Evolutionary conservation across 1,140 invertebrate genomes (phyloP), one percentile per base, ranked within the genome.

Genomic region (Drosophila kanapiae): DNA sequence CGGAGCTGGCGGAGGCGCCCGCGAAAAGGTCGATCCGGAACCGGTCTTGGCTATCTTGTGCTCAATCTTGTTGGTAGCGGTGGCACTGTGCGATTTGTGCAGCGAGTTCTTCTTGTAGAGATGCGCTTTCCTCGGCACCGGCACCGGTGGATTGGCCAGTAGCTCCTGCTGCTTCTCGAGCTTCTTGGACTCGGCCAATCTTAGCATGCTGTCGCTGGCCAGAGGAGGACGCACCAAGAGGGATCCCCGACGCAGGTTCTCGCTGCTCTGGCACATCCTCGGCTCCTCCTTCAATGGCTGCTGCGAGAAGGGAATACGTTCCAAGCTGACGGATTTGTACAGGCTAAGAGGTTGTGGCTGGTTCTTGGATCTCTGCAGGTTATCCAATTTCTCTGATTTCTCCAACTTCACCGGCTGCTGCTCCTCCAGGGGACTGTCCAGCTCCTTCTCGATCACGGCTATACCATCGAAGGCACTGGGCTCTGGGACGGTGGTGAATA

Each of bases 401-500:
- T 90, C 16, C 11, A 60, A 18, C 5, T 53, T 54, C 5, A 53
- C 29, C 4, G 58, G 7, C 5, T 35, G 51, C 45, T 90, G 53
- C 18, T 56, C 75, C 18, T 90, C 78, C 4, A 69, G 33, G 27
- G 86, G 82, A 68, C 86, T 82, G 40, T 87, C 85, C n/a, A 91
- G 42, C 16, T 81, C 80, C 57, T 84, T 82, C 33, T 84, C 87
- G 35, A 87, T 77, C 7, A 92, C 61, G 1, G 87, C 78, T 23
- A 92, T 69, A 47, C 91, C 87, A 43, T 91, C 91, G 13, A 57
- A 58, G 0, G 87, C 82, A 47, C 27, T 87, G 8, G 91, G 88
- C 33, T 91, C 77, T 13, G 58, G 61, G 13, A 96, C 94, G 0
- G 96, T 95, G 1, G 96, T 96, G 75, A 97, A 96, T 63, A 97